Percentiles rank a stretch among this genome's conserved stretches.
phyloP scores from a whole-genome alignment of 2,797 vertebrate genomes.

The Harpagifer antarcticus region DNA sequence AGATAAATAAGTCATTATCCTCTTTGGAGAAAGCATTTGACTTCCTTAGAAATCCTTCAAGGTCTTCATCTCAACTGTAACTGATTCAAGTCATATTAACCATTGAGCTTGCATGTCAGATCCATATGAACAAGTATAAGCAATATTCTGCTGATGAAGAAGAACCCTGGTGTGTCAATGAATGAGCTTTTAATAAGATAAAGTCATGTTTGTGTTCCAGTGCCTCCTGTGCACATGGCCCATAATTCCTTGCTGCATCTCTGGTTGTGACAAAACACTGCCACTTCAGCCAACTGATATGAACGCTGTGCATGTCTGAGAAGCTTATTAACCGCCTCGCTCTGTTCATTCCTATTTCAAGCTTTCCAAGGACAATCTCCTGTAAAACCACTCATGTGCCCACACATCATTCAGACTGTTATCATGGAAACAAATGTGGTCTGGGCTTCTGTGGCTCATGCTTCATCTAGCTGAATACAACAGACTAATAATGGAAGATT shows the following conservation, averaged over 20 bases:
- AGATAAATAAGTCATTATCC: not conserved
- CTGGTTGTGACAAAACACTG: not conserved
- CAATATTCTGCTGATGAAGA: too few relatives aligned
- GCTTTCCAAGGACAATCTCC: constrained; percentile 28
- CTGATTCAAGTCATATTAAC: not conserved
- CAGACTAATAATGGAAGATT: constrained; percentile 10
- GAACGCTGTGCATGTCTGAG: constrained; percentile 27
- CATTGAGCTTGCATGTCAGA: not conserved
- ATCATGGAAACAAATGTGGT: constrained; percentile 35
- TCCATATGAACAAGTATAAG: not conserved
- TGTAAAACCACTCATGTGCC: constrained; percentile 22
- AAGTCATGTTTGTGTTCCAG: too few relatives aligned
- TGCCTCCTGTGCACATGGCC: not conserved
- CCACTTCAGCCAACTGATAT: not conserved
- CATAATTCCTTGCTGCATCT: constrained; percentile 1
- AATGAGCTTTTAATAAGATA: too few relatives aligned
- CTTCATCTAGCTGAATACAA: constrained; percentile 7
- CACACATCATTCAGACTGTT: constrained; percentile 28
- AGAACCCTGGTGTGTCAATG: too few relatives aligned
- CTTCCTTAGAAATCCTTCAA: not conserved
- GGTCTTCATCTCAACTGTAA: not conserved
- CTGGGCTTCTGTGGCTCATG: constrained; percentile 18
- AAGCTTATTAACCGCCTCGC: not conserved
- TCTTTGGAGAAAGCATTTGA: too few relatives aligned
- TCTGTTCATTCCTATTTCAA: constrained; percentile 16